These are phyloP conservation scores for Amorpha juglandis DNA, from an alignment of 2,888 invertebrate species.

Conservation along the genomic window DNA sequence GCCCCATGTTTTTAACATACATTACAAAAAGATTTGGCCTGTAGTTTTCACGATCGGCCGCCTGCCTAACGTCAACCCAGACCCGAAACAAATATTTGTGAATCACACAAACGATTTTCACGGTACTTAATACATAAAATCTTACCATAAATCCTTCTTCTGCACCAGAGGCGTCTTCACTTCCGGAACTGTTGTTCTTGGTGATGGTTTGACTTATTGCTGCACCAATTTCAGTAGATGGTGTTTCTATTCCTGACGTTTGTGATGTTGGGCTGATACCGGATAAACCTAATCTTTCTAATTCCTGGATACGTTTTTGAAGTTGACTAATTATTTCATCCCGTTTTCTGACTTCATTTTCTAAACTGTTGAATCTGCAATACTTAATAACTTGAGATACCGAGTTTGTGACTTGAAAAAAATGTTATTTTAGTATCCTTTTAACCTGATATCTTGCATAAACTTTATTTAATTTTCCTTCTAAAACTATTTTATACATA, in stretches of 20 bases:
- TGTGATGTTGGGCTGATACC: slow-evolving; percentile 42
- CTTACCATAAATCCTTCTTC: slow-evolving; percentile 81
- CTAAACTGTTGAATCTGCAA: slow-evolving; percentile 88
- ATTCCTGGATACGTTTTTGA: slow-evolving; percentile 88
- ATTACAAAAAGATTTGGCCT: no score
- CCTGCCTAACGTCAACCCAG: no score
- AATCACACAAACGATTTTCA: no score
- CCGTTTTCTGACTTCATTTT: slow-evolving; percentile 91
- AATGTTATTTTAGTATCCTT: no score
- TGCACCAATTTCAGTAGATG: slow-evolving; percentile 31
- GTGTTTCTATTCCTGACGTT: slow-evolving; percentile 38
- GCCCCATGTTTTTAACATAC: no score
- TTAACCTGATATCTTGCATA: no score
- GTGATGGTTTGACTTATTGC: slow-evolving; percentile 42
- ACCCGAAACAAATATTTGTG: no score
- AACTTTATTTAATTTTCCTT: no score
- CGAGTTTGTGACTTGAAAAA: no score
- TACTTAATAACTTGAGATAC: not conserved
- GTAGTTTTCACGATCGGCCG: no score
- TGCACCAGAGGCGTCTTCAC: slow-evolving; percentile 71
- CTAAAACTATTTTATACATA: no score
- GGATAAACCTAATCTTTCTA: slow-evolving; percentile 79
- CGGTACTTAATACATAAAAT: not conserved
- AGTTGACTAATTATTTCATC: slow-evolving; percentile 92
- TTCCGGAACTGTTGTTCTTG: slow-evolving; percentile 75